Evolutionary conservation across 2,888 invertebrate genomes (phyloP).

Genomic region (Anagyrus pseudococci): DNA sequence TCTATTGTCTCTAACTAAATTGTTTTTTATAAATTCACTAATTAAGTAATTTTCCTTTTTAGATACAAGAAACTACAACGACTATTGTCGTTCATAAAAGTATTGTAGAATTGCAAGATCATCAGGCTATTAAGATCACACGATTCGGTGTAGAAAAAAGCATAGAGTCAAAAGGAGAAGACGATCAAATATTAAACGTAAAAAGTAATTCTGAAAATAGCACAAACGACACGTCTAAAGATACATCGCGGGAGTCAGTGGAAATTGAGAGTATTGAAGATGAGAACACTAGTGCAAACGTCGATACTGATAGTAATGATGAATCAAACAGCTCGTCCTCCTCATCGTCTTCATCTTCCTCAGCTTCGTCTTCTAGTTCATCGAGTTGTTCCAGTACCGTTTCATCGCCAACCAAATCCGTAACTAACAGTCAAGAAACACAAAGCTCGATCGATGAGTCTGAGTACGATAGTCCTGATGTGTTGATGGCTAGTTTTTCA

Average conservation of each 20-base stretch:
- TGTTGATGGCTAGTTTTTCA: background rate
- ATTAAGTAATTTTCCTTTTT: slow-evolving; percentile 12
- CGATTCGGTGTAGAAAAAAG: slow-evolving; percentile 56
- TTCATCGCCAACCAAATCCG: slow-evolving; percentile 10
- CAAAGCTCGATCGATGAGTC: background rate
- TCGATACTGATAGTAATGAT: slow-evolving; percentile 17
- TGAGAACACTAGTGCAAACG: background rate
- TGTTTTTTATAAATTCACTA: background rate
- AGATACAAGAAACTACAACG: slow-evolving; percentile 15
- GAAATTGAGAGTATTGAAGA: slow-evolving; percentile 11
- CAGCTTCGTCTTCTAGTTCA: slow-evolving; percentile 41
- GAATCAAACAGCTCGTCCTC: slow-evolving; percentile 40
- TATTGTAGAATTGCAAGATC: slow-evolving; percentile 34
- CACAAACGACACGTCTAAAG: background rate
- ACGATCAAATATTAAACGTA: slow-evolving; percentile 41
- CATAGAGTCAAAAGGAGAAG: slow-evolving; percentile 50
- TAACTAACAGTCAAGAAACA: background rate
- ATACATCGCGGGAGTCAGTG: slow-evolving; percentile 5
- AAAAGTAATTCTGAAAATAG: background rate
- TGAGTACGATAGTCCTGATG: background rate
- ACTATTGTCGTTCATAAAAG: slow-evolving; percentile 9
- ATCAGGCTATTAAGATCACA: slow-evolving; percentile 47
- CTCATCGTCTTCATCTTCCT: slow-evolving; percentile 46
- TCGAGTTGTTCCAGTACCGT: slow-evolving; percentile 31
- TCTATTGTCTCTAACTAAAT: background rate